Conservation (phyloP, 2,888 invertebrate species). For the Cataglyphis livida region DNA sequence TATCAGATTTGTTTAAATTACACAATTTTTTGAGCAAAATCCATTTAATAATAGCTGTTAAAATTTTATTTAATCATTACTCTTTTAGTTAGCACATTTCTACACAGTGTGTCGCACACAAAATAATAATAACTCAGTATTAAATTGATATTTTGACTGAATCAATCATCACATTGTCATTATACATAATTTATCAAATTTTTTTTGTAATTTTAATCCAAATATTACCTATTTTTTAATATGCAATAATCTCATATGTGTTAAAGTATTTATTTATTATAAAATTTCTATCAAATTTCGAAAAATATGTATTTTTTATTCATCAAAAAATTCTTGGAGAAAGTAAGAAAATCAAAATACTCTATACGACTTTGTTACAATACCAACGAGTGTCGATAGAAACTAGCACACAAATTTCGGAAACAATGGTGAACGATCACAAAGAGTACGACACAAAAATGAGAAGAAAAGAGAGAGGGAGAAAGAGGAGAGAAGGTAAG, state of each 20-base stretch:
- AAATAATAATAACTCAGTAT: background rate
- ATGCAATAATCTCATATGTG: background rate
- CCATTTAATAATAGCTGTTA: background rate
- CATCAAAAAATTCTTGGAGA: background rate
- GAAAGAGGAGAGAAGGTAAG: conserved; percentile 57
- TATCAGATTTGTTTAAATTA: too few species aligned
- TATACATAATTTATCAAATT: background rate
- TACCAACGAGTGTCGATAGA: conserved; percentile 39
- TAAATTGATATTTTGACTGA: background rate
- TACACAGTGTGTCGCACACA: background rate
- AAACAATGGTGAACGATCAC: conserved; percentile 73
- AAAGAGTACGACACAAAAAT: background rate
- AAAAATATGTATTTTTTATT: background rate
- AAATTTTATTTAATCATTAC: background rate
- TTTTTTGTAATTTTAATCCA: background rate
- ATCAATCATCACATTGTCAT: background rate
- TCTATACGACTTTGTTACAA: background rate
- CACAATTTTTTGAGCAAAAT: conserved; percentile 1
- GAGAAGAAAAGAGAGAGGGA: conserved; percentile 48
- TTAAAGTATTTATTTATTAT: too few species aligned
- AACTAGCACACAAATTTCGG: conserved; percentile 80
- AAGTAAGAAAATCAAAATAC: background rate
- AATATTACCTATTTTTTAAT: background rate
- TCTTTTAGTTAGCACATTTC: background rate
- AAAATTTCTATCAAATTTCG: background rate